These are phyloP conservation scores for Etheostoma cragini DNA, from an alignment of 2,113 vertebrate genomes.

Conservation along the genomic window DNA sequence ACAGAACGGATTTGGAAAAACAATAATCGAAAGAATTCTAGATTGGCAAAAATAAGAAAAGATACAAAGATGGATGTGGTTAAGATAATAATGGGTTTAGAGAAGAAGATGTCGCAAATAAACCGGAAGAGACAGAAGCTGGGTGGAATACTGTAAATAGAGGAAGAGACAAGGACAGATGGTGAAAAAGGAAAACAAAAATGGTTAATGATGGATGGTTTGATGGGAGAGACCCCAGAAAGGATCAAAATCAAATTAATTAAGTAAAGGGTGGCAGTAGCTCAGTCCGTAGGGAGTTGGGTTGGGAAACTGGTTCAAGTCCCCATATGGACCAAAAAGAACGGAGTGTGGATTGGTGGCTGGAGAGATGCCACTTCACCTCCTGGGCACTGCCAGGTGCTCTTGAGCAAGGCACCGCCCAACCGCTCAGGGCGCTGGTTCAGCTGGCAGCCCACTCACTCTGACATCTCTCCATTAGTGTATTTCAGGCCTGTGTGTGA, in stretches of 20 bases:
- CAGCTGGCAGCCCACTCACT: too few relatives aligned
- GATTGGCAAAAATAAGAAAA: not conserved
- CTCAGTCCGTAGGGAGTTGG: too few relatives aligned
- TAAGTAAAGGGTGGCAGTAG: too few relatives aligned
- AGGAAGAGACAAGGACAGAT: slow-evolving; percentile 2
- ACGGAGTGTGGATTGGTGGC: too few relatives aligned
- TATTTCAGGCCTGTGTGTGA: too few relatives aligned
- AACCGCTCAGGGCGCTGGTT: too few relatives aligned
- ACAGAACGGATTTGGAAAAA: not conserved
- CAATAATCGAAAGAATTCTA: not conserved
- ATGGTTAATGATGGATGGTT: slow-evolving; percentile 21
- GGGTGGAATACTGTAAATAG: not conserved
- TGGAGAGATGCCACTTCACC: too few relatives aligned
- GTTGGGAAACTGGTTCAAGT: too few relatives aligned
- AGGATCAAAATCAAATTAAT: slow-evolving; percentile 16
- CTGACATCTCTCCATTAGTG: too few relatives aligned
- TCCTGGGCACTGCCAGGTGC: too few relatives aligned
- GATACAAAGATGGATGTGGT: slow-evolving; percentile 3
- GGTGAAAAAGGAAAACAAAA: slow-evolving; percentile 15
- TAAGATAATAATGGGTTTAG: not conserved
- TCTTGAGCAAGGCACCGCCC: too few relatives aligned
- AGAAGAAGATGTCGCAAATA: not conserved
- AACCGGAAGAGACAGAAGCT: not conserved
- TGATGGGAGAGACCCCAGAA: not conserved
- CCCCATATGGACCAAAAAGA: too few relatives aligned